These are phyloP conservation scores for Eulemur macaco DNA, from an alignment of 2,113 vertebrate species.

Conservation along the genomic window DNA sequence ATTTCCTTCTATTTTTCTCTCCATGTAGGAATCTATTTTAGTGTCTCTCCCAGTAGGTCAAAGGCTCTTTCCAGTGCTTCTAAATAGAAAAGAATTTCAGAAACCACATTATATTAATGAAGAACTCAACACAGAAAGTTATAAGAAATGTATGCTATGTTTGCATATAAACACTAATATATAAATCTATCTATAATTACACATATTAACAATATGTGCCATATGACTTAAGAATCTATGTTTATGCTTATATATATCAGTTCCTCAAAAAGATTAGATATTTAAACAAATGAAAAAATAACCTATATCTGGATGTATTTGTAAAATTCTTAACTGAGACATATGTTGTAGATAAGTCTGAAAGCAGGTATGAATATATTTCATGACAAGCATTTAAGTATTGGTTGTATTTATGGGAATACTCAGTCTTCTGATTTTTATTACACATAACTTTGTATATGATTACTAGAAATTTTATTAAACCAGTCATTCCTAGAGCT, in stretches of 20 bases:
- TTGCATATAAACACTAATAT: background rate
- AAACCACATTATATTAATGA: constrained; percentile 51
- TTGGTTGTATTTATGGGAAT: background rate
- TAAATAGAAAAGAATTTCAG: constrained; percentile 57
- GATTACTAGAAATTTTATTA: constrained; percentile 68
- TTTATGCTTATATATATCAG: background rate
- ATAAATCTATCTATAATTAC: background rate
- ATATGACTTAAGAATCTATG: background rate
- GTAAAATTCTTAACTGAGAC: constrained; percentile 28
- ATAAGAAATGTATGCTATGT: background rate
- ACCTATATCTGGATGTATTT: background rate
- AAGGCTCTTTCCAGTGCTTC: constrained; percentile 52
- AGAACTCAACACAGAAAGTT: background rate
- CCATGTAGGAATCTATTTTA: constrained; percentile 64
- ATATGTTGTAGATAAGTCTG: background rate
- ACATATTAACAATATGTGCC: background rate
- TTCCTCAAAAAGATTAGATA: background rate
- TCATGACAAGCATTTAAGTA: background rate
- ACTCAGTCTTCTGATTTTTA: constrained; percentile 6
- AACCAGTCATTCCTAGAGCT: constrained; percentile 49
- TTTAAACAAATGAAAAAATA: background rate
- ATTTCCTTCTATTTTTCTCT: constrained; percentile 71
- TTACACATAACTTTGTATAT: constrained; percentile 3
- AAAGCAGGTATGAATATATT: background rate
- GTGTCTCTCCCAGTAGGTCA: constrained; percentile 57